A percentile compares a stretch with the other conserved stretches of the same genome.
Conservation (phyloP, 2,888 invertebrate genomes). For the Isoperla grammatica region DNA sequence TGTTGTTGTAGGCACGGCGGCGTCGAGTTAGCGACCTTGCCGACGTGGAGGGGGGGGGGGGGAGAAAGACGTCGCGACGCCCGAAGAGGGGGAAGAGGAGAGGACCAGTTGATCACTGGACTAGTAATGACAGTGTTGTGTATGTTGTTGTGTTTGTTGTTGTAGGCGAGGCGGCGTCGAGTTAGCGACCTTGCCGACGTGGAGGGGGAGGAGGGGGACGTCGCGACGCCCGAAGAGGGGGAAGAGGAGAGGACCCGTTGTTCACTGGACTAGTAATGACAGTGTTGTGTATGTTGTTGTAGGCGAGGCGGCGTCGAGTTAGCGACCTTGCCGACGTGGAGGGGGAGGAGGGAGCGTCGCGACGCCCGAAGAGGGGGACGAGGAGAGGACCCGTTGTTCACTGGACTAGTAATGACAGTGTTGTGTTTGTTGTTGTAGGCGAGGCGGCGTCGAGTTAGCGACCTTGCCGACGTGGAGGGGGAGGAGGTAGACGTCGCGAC, state of each 20-base stretch:
- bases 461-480: too few relatives aligned
- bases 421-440: too few relatives aligned
- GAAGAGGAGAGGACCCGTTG: neutral
- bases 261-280: too few relatives aligned
- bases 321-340: too few relatives aligned
- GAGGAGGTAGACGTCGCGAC: slow-evolving; percentile 11
- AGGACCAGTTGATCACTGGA: too few relatives aligned
- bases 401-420: too few relatives aligned
- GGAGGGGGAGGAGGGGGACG: neutral
- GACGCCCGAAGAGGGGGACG: slow-evolving; percentile 8
- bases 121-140: too few relatives aligned
- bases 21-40: neutral
- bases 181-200: too few relatives aligned
- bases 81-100: neutral
- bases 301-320: slow-evolving; percentile 2
- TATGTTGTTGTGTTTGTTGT: too few relatives aligned
- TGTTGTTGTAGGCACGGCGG: neutral
- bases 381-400: too few relatives aligned
- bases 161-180: neutral
- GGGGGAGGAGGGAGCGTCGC: neutral
- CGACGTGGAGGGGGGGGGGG: neutral
- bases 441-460: slow-evolving; percentile 3
- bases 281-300: too few relatives aligned
- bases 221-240: slow-evolving; percentile 7
- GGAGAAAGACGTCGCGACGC: slow-evolving; percentile 12